Base-by-base conservation (phyloP, 2,888 invertebrate genomes). In the Drosophila pseudotakahashii region DNA sequence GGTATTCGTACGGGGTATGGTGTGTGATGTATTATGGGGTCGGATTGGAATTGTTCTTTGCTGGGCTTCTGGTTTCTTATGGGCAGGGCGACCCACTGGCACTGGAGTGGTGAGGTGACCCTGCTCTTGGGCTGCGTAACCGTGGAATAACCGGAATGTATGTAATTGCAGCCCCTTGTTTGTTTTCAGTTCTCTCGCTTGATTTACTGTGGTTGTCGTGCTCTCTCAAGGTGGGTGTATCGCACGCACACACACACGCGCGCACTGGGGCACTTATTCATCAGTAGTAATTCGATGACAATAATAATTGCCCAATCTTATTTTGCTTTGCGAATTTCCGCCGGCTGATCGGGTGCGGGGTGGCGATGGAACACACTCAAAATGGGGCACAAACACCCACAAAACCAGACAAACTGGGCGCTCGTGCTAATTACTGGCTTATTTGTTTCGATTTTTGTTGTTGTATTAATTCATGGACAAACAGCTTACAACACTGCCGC, bases 191-290 rank as follows among this genome's bases (percentile, higher is more conserved):
- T 66, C 54, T 59, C 39, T 58, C 19, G 58, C 19, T 39, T 19
- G 45, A 32, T 47, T 39, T 64, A 23, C 14, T 14, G 32, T 47
- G 47, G 16, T 51, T 7, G 51, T n/a, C 16, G 16, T 14, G 10
- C 13, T 30, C 11, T 14, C 37, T 54, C 70, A 69, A 66, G 69
- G 64, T 69, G 66, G 66, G 70, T 47, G 66, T 66, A 45, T 55
- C 44, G 39, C 45, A 54, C 69, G 69, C 55, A 13, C 51, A 52
- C 23, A 34, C 70, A 47, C 45, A 16, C 32, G 37, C 37, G 10
- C 26, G 14, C 39, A 11, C 23, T 14, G 26, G 3, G 23, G 37
- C 69, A 69, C 53, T 69, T 69, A 66, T 69, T 66, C 55, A 66
- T 66, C 55, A 32, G 68, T 7, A 3, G 34, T 10, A 37, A 39